Evolutionary conservation across 1,140 invertebrate species (phyloP).

Genomic region (Augochlora pura): DNA sequence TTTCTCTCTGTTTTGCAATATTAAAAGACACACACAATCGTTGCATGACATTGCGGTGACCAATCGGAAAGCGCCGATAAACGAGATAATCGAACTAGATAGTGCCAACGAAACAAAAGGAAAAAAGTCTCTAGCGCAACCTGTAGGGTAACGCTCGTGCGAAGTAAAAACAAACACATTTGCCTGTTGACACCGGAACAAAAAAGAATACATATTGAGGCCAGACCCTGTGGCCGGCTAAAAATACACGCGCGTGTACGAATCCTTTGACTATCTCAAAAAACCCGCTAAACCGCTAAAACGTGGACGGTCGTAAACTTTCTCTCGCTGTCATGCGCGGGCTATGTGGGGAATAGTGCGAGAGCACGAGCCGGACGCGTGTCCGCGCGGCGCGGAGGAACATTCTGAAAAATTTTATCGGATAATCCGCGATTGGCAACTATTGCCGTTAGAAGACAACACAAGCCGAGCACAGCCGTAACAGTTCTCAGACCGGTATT

Average conservation of each 20-base stretch:
- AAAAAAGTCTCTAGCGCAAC: neutral
- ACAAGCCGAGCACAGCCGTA: neutral
- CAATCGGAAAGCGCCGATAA: neutral
- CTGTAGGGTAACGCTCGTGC: neutral
- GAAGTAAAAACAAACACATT: neutral
- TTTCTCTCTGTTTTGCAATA: too few relatives aligned
- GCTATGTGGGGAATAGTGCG: too few relatives aligned
- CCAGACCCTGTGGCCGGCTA: too few relatives aligned
- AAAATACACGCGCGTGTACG: neutral
- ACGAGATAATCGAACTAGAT: neutral
- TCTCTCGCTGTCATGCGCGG: neutral
- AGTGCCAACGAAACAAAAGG: neutral
- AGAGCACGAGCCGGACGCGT: conserved; percentile 33
- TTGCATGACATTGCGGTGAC: neutral
- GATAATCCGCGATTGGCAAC: neutral
- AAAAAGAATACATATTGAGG: too few relatives aligned
- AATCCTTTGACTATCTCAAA: neutral
- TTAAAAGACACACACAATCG: neutral
- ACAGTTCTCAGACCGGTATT: conserved; percentile 29
- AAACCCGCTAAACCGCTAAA: neutral
- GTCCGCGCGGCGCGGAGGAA: neutral
- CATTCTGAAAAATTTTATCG: conserved; percentile 20
- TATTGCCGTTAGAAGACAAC: neutral
- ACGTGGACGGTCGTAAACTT: neutral
- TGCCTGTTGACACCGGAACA: too few relatives aligned